A percentile compares a stretch with the other conserved stretches of the same genome.
Evolutionary conservation across 1,140 invertebrate genomes (phyloP).

Genomic region (Arion vulgaris): DNA sequence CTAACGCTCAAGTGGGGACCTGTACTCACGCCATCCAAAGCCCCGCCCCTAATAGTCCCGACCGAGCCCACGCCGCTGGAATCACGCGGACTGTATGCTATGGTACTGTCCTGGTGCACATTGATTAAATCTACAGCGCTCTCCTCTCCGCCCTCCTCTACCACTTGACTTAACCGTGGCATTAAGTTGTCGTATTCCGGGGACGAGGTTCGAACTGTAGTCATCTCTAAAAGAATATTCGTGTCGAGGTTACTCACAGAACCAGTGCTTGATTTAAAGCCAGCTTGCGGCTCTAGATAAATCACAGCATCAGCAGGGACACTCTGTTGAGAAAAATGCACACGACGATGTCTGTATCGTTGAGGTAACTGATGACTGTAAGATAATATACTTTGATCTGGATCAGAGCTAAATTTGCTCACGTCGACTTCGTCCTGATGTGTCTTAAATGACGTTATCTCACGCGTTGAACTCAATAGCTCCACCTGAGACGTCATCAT

Average conservation of each 20-base stretch:
- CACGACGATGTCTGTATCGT: neutral
- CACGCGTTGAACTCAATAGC: neutral
- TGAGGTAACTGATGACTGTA: neutral
- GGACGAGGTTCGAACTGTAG: neutral
- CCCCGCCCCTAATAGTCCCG: neutral
- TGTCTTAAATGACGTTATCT: neutral
- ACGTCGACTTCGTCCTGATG: neutral
- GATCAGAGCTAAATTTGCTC: neutral
- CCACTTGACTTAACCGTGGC: neutral
- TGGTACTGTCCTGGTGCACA: neutral
- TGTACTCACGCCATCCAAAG: neutral
- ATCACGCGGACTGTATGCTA: neutral
- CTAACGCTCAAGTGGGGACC: neutral
- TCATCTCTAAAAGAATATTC: neutral
- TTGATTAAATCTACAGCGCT: neutral
- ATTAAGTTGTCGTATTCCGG: neutral
- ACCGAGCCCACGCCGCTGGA: neutral
- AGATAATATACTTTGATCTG: neutral
- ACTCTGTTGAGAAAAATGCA: neutral
- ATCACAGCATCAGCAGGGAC: neutral
- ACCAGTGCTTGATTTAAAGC: neutral
- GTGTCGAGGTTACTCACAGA: neutral
- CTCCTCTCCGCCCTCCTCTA: neutral
- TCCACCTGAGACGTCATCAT: neutral
- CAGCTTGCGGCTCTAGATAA: neutral